Base-by-base conservation (phyloP, 2,888 invertebrate genomes). In the Pemphredon lugubris region DNA sequence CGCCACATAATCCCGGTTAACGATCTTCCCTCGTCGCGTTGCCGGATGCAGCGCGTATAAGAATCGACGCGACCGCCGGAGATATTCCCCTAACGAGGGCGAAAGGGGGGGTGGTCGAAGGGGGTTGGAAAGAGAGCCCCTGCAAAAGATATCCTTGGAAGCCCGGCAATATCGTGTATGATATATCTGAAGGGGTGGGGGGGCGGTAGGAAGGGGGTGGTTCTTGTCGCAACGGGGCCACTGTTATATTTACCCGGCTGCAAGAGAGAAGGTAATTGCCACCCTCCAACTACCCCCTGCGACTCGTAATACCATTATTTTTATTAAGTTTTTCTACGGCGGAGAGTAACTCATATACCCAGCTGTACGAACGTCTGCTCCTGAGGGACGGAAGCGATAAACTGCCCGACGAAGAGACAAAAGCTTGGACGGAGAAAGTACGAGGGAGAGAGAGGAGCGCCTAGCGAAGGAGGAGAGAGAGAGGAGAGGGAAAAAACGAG, bases 261-360 rank as follows among this genome's bases (percentile, higher is more conserved):
- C 71, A 58, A 53, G 63, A 60, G 44, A 42, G 59, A 61, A 70
- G 73, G 75, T 82, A 84, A 83, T 80, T 83, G 77, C 78, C 68
- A 67, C 65, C 76, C 69, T 47, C n/a, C 47, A 37, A 45, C 9
- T 67, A 32, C 54, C 53, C 40, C 47, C 53, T 50, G 45, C 65
- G 57, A 55, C 59, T 70, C 71, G 65, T 78, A 76, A 78, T 80
- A 71, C 67, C 79, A 60, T 80, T 74, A 80, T 81, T 83, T 83
- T 83, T 83, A 83, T 83, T 79, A 83, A 83, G 80, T 77, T 83
- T 82, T 74, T 74, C 70, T 63, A 51, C 42, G 50, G 37, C 7
- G 21, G 44, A 55, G 60, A 74, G 73, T 73, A 65, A 68, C 77
- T 75, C 69, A 67, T 75, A 78, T 44, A 66, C 47, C 57, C 39